These are phyloP conservation scores for Drosophila varians DNA, from an alignment of 1,140 invertebrate genomes.

Conservation along the genomic window DNA sequence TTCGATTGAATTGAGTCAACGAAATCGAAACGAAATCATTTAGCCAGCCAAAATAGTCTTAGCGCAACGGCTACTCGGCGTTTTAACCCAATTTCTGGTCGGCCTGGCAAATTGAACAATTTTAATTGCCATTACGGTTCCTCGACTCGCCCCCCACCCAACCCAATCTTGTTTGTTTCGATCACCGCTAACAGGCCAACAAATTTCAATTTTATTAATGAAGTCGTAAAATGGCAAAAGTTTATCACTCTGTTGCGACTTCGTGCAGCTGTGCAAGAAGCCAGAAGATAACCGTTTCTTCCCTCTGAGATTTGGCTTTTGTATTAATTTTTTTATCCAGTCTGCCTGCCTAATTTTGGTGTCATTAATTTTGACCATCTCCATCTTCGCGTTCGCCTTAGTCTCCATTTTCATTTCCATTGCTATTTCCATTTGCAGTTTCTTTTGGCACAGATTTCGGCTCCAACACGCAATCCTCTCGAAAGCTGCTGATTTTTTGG, in stretches of 20 bases:
- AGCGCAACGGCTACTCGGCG: no score
- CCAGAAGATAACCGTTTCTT: neutral
- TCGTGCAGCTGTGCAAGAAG: constrained; percentile 6
- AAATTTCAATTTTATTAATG: constrained; percentile 42
- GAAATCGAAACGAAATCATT: no score
- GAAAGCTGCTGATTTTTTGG: neutral
- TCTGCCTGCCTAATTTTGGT: constrained; percentile 33
- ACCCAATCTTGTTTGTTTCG: neutral
- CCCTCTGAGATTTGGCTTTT: neutral
- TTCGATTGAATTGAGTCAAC: no score
- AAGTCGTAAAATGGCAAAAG: constrained; percentile 35
- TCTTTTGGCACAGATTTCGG: constrained; percentile 6
- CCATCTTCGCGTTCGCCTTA: neutral
- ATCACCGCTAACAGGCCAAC: neutral
- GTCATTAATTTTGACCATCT: constrained; percentile 44
- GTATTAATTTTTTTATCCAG: neutral
- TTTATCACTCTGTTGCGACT: constrained; percentile 45
- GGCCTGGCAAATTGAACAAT: no score
- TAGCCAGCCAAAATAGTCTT: no score
- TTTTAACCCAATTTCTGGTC: no score
- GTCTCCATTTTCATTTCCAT: constrained; percentile 11
- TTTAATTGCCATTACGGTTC: constrained; percentile 29
- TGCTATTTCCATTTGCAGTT: constrained; percentile 19
- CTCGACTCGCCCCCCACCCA: neutral
- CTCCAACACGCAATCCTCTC: constrained; percentile 15